phyloP scores from a whole-genome alignment of 2,113 vertebrate genomes.

The Stomatorhinus ivindoensis region DNA sequence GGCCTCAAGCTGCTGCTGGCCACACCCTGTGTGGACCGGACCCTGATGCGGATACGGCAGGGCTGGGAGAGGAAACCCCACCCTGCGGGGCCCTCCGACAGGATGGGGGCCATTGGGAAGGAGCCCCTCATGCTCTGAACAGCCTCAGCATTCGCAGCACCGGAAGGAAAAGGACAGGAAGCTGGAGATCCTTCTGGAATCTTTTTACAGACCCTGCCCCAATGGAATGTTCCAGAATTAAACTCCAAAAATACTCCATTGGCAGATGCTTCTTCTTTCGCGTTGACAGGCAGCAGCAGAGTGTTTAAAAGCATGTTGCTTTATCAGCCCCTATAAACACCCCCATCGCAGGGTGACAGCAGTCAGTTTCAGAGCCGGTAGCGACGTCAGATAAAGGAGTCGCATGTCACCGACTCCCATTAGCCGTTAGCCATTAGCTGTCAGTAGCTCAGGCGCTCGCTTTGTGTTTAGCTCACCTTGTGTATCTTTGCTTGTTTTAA shows the following conservation, averaged over 20 bases:
- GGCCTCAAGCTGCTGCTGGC: slow-evolving; percentile 71
- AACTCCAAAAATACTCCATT: background rate
- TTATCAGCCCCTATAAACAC: background rate
- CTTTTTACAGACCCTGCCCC: background rate
- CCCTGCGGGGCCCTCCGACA: background rate
- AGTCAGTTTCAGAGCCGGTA: background rate
- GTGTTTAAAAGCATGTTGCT: background rate
- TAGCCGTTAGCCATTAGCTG: background rate
- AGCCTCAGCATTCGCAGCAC: background rate
- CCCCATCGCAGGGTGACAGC: background rate
- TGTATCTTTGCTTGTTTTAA: background rate
- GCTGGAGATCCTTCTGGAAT: background rate
- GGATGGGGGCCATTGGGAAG: background rate
- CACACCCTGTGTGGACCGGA: slow-evolving; percentile 71
- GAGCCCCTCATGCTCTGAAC: slow-evolving; percentile 12
- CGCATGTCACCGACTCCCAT: background rate
- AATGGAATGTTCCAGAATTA: background rate
- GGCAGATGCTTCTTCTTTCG: background rate
- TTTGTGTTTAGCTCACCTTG: background rate
- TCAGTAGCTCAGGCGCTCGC: background rate
- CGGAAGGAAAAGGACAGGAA: background rate
- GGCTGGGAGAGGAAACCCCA: slow-evolving; percentile 72
- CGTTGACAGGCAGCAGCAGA: background rate
- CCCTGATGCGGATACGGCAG: slow-evolving; percentile 69
- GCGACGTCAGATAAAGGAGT: background rate